Conservation (phyloP, 2,113 vertebrate species). For the Limnothrissa miodon region DNA sequence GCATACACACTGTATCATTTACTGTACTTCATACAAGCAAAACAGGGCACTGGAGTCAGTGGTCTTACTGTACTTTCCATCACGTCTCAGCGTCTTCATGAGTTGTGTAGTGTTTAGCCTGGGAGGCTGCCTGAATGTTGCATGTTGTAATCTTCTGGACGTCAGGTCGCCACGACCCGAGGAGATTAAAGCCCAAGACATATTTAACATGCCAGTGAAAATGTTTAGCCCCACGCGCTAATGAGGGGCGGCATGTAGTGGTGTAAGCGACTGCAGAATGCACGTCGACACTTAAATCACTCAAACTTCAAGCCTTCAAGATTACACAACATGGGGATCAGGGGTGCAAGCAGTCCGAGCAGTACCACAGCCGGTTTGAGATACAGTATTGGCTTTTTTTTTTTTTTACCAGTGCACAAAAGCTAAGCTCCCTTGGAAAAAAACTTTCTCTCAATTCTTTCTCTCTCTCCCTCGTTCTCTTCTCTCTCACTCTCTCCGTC, state of each 20-base stretch:
- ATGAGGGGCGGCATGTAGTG: not conserved
- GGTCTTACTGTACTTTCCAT: not conserved
- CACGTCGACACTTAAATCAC: not conserved
- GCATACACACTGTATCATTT: not conserved
- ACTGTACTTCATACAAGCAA: not conserved
- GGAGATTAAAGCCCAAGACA: not conserved
- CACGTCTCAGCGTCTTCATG: not conserved
- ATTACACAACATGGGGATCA: not conserved
- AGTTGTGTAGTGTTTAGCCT: not conserved
- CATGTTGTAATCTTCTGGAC: not conserved
- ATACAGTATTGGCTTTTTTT: slow-evolving; percentile 7
- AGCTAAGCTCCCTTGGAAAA: not conserved
- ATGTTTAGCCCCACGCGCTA: not conserved
- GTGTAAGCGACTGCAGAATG: not conserved
- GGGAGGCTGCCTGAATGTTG: not conserved
- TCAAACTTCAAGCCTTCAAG: not conserved
- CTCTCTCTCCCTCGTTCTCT: not conserved
- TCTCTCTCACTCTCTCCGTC: not conserved
- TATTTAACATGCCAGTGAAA: slow-evolving; percentile 11
- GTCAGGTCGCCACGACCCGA: not conserved
- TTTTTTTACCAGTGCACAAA: not conserved
- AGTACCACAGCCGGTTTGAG: not conserved
- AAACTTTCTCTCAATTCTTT: not conserved
- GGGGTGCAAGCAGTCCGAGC: not conserved
- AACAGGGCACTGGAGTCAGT: not conserved